Percentiles rank a stretch among this genome's conserved stretches.
phyloP scores from a whole-genome alignment of 2,113 vertebrate genomes.

The Axis porcinus region DNA sequence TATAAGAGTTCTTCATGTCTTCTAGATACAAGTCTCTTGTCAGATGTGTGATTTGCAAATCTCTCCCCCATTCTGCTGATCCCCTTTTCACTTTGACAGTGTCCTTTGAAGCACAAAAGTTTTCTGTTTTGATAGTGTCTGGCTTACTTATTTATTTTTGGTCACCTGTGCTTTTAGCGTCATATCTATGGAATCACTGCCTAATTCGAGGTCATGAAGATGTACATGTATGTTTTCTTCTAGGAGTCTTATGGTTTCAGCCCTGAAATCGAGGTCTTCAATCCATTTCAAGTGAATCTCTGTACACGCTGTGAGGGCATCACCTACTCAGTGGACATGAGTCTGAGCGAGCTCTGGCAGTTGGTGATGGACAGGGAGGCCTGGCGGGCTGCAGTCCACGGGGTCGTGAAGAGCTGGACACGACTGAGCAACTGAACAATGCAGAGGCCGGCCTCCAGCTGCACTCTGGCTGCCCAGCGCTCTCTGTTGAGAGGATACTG shows the following conservation, averaged over 20 bases:
- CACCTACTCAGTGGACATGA: background rate
- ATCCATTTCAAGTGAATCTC: background rate
- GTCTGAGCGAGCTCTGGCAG: background rate
- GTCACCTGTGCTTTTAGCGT: background rate
- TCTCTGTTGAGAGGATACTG: background rate
- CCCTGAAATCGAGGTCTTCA: background rate
- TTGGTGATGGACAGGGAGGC: background rate
- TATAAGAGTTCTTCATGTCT: background rate
- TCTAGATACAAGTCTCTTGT: background rate
- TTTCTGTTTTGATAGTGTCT: too few relatives aligned
- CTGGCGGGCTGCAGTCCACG: fast-evolving
- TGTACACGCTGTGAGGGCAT: background rate
- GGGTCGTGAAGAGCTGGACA: background rate
- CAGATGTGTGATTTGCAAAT: background rate
- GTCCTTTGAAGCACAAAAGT: background rate
- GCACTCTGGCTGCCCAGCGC: background rate
- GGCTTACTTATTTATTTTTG: background rate
- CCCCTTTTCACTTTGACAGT: too few relatives aligned
- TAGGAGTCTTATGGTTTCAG: background rate
- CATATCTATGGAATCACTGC: background rate
- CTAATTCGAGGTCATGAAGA: background rate
- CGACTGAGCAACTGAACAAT: fast-evolving
- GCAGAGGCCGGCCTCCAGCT: background rate
- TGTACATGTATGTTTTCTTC: background rate
- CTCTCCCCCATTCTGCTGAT: background rate